These are phyloP conservation scores for Melangyna quadrimaculata DNA, from an alignment of 2,888 invertebrate species.

Conservation along the genomic window DNA sequence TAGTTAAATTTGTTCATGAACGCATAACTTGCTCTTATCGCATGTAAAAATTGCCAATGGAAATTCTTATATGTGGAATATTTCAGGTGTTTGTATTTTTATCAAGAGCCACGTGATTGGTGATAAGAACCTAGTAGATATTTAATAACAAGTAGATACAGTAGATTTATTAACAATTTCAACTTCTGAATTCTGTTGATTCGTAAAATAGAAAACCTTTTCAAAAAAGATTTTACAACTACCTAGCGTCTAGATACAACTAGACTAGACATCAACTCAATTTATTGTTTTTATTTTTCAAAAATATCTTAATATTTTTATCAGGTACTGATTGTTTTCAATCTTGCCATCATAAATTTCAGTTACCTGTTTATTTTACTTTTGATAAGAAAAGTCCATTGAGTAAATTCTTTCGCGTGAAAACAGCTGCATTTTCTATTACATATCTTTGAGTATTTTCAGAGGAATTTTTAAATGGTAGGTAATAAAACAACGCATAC, in stretches of 20 bases:
- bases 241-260: not conserved
- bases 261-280: not conserved
- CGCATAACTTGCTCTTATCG: not conserved
- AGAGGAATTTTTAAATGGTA: not conserved
- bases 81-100: not conserved
- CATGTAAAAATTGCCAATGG: not conserved
- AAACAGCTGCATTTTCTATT: constrained; percentile 10
- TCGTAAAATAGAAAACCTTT: not conserved
- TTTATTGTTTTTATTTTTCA: not conserved
- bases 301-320: not conserved
- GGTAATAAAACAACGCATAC: not conserved
- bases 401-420: not conserved
- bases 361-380: not conserved
- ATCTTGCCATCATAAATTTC: not conserved
- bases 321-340: not conserved
- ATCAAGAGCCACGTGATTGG: not conserved
- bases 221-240: not conserved
- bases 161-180: not conserved
- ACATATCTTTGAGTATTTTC: not conserved
- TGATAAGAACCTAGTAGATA: not conserved
- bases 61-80: not conserved
- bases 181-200: not conserved
- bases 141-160: not conserved
- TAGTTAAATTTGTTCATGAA: not conserved
- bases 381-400: constrained; percentile 12